Evolutionary conservation across 1,140 invertebrate species (phyloP), one percentile per base, ranked within the genome.

Genomic region (Berghia stephanieae): DNA sequence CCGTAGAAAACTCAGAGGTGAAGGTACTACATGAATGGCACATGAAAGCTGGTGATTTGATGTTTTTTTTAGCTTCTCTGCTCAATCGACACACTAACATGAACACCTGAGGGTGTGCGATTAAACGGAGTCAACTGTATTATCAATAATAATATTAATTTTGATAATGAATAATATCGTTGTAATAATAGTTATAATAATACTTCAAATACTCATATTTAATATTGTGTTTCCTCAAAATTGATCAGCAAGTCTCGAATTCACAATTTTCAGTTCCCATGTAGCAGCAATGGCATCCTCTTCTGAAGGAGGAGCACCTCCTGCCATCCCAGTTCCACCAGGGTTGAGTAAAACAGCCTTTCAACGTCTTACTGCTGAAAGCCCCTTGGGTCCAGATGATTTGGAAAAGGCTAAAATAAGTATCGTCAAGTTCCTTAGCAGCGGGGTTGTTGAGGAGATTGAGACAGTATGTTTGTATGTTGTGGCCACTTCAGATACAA

Each of bases 401-500:
- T 89, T 97, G 63, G 95, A 97, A 89, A 92, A 94, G 90, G 91
- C 92, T 10, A 96, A 96, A 88, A 85, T 94, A 75, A 94, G 94
- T 63, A 93, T 97, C 77, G 92, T 96, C 2, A 95, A 94, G 83
- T 96, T 97, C 83, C 89, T 97, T 57, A 92, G 92, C 42, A 92
- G 92, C 79, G 94, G 94, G 71, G 91, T 95, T 21, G 94, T 96
- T 79, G 91, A 92, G 21, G 93, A 94, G 79, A 90, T 92, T 18
- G 94, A 96, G 75, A 92, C 94, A 55, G 91, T 96, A 27, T 90
- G 94, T 75, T 93, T 95, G 79, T 90, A 96, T 71, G 93, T 97
- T 21, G 92, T 97, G 16, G 95, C 94, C 18, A 93, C 95, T 10
- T 93, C 96, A 0, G 96, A 98, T 87, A 96, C 95, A 0, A 91